Evolutionary conservation across 2,888 invertebrate species (phyloP), one percentile per base, ranked within the genome.

Genomic region (Dasysyrphus albostriatus): DNA sequence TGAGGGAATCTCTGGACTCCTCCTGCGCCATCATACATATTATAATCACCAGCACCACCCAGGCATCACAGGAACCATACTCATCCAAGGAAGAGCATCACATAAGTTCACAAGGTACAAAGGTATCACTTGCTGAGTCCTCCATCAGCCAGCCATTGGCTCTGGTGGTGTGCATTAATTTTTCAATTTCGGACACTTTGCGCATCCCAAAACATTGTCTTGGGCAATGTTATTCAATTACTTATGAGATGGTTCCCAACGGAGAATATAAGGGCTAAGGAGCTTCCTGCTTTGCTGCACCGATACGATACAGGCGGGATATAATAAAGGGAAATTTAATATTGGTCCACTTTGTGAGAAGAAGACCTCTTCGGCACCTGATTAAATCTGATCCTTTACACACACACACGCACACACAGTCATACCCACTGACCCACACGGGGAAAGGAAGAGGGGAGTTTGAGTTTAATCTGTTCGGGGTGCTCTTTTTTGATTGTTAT

Each of bases 131-230:
- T n/a, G 34, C 59, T 19, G 16, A 44, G 19, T 58, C 58, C 34
- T 39, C 51, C 72, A 16, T 10, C 39, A 49, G 34, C 12, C 39
- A 49, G 34, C 12, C 49, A 9, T 44, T 51, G 29, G 14, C 72
- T 58, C 34, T 44, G 58, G 39, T 51, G 34, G 34, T 72, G 59
- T 72, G 19, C 72, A 72, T 75, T 75, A 75, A 78, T 82, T 82
- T 87, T 82, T 87, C 74, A 78, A 78, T 82, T 87, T 87, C 78
- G 74, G 82, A 78, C 81, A 85, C 84, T 77, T 77, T 54, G 74
- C 14, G 54, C 39, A 29, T 69, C 54, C 42, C 58, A 34, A 63
- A 73, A 84, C 70, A 84, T 76, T 54, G 73, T 82, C 54, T 75
- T 54, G 76, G 44, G 65, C 72, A 78, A 78, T 67, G 75, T 72